Evolutionary conservation across 1,140 invertebrate species (phyloP).

Genomic region (Aleiodes sp.): DNA sequence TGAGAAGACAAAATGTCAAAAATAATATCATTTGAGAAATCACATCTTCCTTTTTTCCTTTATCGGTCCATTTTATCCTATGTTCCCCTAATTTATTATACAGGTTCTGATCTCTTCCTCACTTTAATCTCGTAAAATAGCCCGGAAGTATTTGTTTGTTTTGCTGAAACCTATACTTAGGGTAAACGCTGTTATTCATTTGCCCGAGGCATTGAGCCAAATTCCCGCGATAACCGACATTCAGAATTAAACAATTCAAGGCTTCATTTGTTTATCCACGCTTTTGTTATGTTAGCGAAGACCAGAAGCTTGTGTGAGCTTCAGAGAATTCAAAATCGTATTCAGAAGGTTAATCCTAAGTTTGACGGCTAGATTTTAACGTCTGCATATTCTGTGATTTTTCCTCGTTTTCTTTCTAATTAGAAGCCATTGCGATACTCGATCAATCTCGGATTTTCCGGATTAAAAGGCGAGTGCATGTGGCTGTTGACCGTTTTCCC

Average conservation of each 20-base stretch:
- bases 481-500: not conserved
- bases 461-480: slow-evolving; percentile 30
- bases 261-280: slow-evolving; percentile 23
- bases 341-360: too few relatives aligned
- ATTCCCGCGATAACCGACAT: not conserved
- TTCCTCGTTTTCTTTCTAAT: not conserved
- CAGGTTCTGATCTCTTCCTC: too few relatives aligned
- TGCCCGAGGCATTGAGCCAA: not conserved
- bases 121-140: not conserved
- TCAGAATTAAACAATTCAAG: not conserved
- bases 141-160: not conserved
- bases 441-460: slow-evolving; percentile 38
- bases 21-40: too few relatives aligned
- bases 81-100: too few relatives aligned
- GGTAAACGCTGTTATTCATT: not conserved
- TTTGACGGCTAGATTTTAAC: too few relatives aligned
- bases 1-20: too few relatives aligned
- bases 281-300: too few relatives aligned
- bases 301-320: too few relatives aligned
- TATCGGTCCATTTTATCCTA: too few relatives aligned
- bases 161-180: slow-evolving; percentile 10
- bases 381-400: slow-evolving; percentile 25
- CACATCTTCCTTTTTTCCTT: too few relatives aligned
- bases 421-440: slow-evolving; percentile 18
- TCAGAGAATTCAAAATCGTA: too few relatives aligned